Conservation (phyloP, 2,797 vertebrate species). For the Myoxocephalus aenaeus region DNA sequence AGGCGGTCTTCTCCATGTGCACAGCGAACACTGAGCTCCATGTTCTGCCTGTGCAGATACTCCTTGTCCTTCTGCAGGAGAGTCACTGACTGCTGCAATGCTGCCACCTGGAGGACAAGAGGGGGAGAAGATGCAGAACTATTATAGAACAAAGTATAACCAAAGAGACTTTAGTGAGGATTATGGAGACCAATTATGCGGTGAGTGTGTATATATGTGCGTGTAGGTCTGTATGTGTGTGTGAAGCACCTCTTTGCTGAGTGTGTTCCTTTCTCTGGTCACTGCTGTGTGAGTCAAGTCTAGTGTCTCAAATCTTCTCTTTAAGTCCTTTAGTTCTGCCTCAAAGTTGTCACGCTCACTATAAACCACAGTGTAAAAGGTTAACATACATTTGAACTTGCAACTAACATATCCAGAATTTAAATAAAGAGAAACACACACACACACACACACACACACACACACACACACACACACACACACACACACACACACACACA, state of each 20-base stretch:
- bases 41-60: constrained; percentile 94
- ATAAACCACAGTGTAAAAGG: constrained; percentile 28
- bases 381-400: not conserved
- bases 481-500: constrained; percentile 15
- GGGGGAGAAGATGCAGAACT: not conserved
- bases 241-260: constrained; percentile 90
- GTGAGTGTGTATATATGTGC: not conserved
- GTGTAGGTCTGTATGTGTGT: not conserved
- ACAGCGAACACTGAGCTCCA: constrained; percentile 94
- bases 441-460: too few species aligned
- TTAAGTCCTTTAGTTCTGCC: constrained; percentile 88
- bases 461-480: not conserved
- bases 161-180: not conserved
- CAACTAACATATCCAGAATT: not conserved
- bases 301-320: constrained; percentile 87
- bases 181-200: not conserved
- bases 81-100: constrained; percentile 90
- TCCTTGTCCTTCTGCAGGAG: constrained; percentile 98
- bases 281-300: constrained; percentile 86
- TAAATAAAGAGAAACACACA: not conserved
- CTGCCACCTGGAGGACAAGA: constrained; percentile 83
- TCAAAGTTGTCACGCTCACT: constrained; percentile 94
- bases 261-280: constrained; percentile 89
- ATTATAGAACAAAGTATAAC: not conserved
- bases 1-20: constrained; percentile 94